Evolutionary conservation across 1,140 invertebrate species (phyloP).

Genomic region (Bemisia tabaci): DNA sequence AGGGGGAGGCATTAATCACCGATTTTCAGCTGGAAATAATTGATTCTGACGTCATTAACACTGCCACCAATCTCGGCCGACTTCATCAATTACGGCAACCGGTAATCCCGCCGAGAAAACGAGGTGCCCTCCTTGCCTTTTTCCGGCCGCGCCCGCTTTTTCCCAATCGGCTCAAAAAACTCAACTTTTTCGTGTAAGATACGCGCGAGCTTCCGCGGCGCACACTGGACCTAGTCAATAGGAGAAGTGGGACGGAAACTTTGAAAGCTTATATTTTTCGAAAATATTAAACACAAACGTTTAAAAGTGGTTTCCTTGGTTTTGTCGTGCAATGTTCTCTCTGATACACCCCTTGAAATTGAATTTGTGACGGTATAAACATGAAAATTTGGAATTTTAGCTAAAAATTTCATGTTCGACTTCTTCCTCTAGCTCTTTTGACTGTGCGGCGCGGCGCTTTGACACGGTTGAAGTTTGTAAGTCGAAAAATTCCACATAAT

Average conservation of each 20-base stretch:
- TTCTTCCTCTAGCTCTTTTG: not conserved
- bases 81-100: not conserved
- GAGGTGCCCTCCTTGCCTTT: too few species aligned
- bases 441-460: not conserved
- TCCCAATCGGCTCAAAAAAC: too few species aligned
- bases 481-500: too few species aligned
- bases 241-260: not conserved
- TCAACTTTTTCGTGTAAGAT: too few species aligned
- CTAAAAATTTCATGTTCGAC: not conserved
- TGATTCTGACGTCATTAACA: not conserved
- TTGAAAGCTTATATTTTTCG: not conserved
- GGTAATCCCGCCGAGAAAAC: not conserved
- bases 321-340: not conserved
- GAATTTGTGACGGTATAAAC: not conserved
- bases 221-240: not conserved
- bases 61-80: not conserved
- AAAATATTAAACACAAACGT: not conserved
- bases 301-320: not conserved
- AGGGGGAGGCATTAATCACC: not conserved
- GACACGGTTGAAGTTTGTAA: too few species aligned
- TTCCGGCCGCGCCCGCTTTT: too few species aligned
- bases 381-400: not conserved
- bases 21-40: not conserved
- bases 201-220: too few species aligned
- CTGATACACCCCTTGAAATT: not conserved